phyloP scores from a whole-genome alignment of 2,888 invertebrate genomes.

The Xestobium rufovillosum region DNA sequence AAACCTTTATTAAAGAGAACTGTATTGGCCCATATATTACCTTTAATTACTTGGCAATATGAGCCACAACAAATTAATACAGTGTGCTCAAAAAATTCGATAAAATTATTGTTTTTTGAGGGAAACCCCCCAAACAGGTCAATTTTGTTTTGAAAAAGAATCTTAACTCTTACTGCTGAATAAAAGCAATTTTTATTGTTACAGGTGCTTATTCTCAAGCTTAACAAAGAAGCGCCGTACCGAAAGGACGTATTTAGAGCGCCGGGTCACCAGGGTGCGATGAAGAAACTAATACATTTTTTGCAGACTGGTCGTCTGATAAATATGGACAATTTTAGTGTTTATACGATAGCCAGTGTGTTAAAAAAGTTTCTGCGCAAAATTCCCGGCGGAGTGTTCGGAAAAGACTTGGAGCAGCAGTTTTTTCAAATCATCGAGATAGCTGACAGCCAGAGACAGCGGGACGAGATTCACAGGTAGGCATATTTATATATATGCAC shows the following conservation, averaged over 20 bases:
- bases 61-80: no score
- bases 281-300: conserved; percentile 89
- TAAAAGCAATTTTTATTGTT: conserved; percentile 26
- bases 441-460: conserved; percentile 73
- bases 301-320: conserved; percentile 82
- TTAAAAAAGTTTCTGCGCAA: conserved; percentile 96
- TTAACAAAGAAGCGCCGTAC: conserved; percentile 90
- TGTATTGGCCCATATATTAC: no score
- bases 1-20: no score
- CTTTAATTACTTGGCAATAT: no score
- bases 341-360: conserved; percentile 97
- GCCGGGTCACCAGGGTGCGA: conserved; percentile 89
- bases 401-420: conserved; percentile 81
- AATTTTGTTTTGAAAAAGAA: no score
- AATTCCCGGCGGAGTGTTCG: conserved; percentile 95
- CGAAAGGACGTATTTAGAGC: conserved; percentile 92
- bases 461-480: conserved; percentile 88
- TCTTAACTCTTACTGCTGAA: conserved; percentile 1
- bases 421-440: conserved; percentile 83
- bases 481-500: conserved; percentile 31
- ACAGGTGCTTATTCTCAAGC: conserved; percentile 81
- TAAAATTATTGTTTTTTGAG: no score
- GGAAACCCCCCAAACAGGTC: no score
- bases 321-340: conserved; percentile 91
- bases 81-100: no score